A percentile compares a stretch with the other conserved stretches of the same genome.
Evolutionary conservation across 1,140 invertebrate species (phyloP).

Genomic region (Drosophila lacteicornis): DNA sequence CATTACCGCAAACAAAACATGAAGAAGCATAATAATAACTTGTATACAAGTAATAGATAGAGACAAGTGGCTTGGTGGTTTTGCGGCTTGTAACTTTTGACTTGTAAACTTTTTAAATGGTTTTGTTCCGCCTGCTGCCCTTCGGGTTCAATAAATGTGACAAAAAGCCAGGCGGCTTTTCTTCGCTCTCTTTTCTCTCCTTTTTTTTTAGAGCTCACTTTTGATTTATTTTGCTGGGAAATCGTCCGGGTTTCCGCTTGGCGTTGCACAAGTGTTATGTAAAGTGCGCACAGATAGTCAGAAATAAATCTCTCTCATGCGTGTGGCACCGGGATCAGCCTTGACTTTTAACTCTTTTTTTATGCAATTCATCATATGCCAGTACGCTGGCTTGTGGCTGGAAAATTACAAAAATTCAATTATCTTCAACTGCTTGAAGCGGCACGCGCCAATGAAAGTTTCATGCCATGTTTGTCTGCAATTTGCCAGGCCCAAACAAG

Average conservation of each 20-base stretch:
- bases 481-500: slow-evolving; percentile 44
- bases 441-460: slow-evolving; percentile 67
- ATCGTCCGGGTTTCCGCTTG: slow-evolving; percentile 58
- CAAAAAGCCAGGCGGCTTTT: slow-evolving; percentile 17
- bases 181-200: not conserved
- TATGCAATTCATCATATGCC: slow-evolving; percentile 59
- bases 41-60: slow-evolving; percentile 10
- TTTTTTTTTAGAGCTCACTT: slow-evolving; percentile 22
- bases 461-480: slow-evolving; percentile 29
- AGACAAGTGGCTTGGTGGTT: slow-evolving; percentile 20
- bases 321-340: slow-evolving; percentile 39
- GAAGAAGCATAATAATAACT: slow-evolving; percentile 12
- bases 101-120: slow-evolving; percentile 19
- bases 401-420: slow-evolving; percentile 59
- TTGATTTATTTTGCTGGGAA: slow-evolving; percentile 35
- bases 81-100: slow-evolving; percentile 27
- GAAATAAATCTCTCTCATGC: slow-evolving; percentile 36
- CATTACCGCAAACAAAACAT: slow-evolving; percentile 10
- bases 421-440: slow-evolving; percentile 49
- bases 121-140: slow-evolving; percentile 43
- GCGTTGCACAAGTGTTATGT: slow-evolving; percentile 60
- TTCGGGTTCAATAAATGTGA: slow-evolving; percentile 18
- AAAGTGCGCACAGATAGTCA: slow-evolving; percentile 35
- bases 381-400: not conserved
- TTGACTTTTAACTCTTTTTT: slow-evolving; percentile 61